Evolutionary conservation across 2,888 invertebrate species (phyloP).

Genomic region (Stenolophus ochropezus): DNA sequence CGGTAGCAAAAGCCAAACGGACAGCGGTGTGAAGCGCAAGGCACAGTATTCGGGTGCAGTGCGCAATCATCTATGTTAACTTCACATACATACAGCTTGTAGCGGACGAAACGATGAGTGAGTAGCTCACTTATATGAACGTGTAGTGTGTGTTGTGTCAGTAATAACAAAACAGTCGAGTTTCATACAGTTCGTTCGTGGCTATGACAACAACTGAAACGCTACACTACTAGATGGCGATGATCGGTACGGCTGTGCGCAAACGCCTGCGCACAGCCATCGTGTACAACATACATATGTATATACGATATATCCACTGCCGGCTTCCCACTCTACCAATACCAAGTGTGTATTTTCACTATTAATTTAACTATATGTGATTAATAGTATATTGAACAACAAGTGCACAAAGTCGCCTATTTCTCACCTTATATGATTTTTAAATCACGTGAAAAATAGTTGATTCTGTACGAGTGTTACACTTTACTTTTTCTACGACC

Average conservation of each 20-base stretch:
- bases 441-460: too few species aligned
- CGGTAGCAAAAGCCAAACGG: not conserved
- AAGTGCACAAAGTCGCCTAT: too few species aligned
- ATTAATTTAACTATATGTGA: too few species aligned
- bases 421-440: too few species aligned
- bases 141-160: conserved; percentile 35
- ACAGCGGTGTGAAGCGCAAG: not conserved
- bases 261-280: conserved; percentile 14
- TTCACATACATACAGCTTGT: conserved; percentile 58
- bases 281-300: conserved; percentile 43
- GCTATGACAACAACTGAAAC: conserved; percentile 48
- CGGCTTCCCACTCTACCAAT: too few species aligned
- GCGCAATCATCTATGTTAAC: conserved; percentile 53
- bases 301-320: conserved; percentile 48
- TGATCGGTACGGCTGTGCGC: not conserved
- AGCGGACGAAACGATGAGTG: conserved; percentile 59
- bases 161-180: conserved; percentile 39
- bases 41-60: conserved; percentile 54
- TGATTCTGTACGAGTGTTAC: too few species aligned
- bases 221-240: conserved; percentile 27
- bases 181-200: conserved; percentile 50
- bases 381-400: too few species aligned
- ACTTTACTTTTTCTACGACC: too few species aligned
- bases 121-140: conserved; percentile 45
- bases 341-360: too few species aligned